These are phyloP conservation scores for Spialia ferax DNA, from an alignment of 2,888 invertebrate genomes.

Conservation along the genomic window DNA sequence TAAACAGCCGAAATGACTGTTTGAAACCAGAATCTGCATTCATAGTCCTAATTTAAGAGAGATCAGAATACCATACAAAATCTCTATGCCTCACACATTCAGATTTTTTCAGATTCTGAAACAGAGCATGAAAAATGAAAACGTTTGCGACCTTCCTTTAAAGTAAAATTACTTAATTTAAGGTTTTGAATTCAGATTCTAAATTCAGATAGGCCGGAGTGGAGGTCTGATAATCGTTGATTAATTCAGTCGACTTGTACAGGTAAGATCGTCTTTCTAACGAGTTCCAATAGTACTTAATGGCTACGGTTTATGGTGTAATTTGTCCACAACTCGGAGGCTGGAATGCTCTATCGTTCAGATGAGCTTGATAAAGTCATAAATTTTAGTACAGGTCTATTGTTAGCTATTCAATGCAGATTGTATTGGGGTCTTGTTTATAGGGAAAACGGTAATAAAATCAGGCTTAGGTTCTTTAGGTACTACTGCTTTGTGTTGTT, in stretches of 20 bases:
- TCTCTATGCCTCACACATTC: no score
- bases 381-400: slow-evolving; percentile 44
- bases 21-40: no score
- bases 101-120: no score
- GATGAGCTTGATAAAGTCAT: slow-evolving; percentile 47
- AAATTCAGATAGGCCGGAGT: no score
- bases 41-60: no score
- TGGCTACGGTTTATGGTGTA: slow-evolving; percentile 56
- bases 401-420: slow-evolving; percentile 39
- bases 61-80: no score
- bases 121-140: no score
- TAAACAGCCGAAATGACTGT: no score
- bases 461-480: slow-evolving; percentile 6
- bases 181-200: no score
- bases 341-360: slow-evolving; percentile 42
- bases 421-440: slow-evolving; percentile 26
- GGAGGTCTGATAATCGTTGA: neutral
- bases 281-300: slow-evolving; percentile 28
- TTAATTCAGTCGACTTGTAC: neutral
- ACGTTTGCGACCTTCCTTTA: no score
- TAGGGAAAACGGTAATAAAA: slow-evolving; percentile 22
- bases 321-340: slow-evolving; percentile 59
- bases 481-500: no score
- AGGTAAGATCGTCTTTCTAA: neutral
- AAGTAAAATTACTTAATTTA: no score